These are phyloP conservation scores for Loxodonta africana DNA, from an alignment of 2,113 vertebrate species.

Conservation along the genomic window DNA sequence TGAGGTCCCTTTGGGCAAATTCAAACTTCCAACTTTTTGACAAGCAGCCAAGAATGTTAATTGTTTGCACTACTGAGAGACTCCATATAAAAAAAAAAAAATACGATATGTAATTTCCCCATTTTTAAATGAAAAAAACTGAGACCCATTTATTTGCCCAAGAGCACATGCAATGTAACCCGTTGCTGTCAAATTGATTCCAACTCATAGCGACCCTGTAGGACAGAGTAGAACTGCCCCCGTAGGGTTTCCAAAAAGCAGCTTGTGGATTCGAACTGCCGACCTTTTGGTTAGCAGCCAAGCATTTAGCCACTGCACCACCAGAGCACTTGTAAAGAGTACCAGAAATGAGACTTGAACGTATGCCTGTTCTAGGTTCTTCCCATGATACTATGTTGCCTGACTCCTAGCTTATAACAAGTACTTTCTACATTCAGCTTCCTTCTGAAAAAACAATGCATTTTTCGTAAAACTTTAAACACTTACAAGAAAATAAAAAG, in stretches of 20 bases:
- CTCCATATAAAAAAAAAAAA: too few relatives aligned
- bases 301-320: too few relatives aligned
- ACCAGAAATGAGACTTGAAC: background rate
- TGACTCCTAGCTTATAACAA: background rate
- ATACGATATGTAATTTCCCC: background rate
- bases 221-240: too few relatives aligned
- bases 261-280: too few relatives aligned
- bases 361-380: background rate
- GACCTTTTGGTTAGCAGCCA: too few relatives aligned
- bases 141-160: background rate
- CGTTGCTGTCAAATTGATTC: too few relatives aligned
- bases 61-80: background rate
- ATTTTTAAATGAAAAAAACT: background rate
- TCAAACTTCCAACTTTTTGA: background rate
- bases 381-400: background rate
- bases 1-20: background rate
- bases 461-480: slow-evolving; percentile 20
- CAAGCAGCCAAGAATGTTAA: background rate
- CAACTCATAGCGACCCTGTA: too few relatives aligned
- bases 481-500: background rate
- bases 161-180: too few relatives aligned
- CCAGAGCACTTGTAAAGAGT: background rate
- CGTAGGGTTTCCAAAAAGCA: too few relatives aligned
- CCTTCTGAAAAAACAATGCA: slow-evolving; percentile 3
- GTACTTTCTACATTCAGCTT: background rate